Evolutionary conservation across 2,113 vertebrate genomes (phyloP).

Genomic region (Aix galericulata): DNA sequence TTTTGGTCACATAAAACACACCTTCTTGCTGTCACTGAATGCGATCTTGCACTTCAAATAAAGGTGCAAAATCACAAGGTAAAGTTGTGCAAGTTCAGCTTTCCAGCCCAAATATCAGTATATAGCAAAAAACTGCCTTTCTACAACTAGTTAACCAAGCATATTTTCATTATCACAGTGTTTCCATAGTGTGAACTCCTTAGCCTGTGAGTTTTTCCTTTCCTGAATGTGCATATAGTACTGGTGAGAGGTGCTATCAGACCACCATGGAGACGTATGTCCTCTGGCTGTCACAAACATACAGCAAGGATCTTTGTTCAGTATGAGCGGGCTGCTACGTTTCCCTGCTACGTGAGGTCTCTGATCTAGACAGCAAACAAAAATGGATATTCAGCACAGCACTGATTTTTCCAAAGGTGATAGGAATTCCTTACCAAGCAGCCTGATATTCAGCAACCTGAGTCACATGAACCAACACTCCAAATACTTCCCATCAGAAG

Average conservation of each 20-base stretch:
- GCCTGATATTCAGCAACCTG: not conserved
- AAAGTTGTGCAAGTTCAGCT: not conserved
- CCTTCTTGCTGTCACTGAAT: not conserved
- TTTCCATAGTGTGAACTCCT: not conserved
- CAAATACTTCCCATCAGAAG: not conserved
- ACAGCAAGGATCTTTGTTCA: fast-evolving
- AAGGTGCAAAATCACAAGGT: not conserved
- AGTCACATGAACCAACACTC: not conserved
- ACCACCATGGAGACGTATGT: not conserved
- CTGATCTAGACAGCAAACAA: not conserved
- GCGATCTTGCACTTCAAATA: not conserved
- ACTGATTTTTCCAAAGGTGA: not conserved
- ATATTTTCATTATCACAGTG: not conserved
- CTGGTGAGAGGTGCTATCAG: not conserved
- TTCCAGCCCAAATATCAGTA: not conserved
- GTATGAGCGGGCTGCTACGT: not conserved
- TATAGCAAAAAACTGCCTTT: not conserved
- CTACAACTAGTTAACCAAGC: not conserved
- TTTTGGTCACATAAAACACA: not conserved
- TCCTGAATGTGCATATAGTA: not conserved
- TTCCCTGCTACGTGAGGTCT: not conserved
- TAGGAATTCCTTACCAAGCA: not conserved
- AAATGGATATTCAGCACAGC: not conserved
- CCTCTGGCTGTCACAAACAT: not conserved
- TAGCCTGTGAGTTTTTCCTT: not conserved